Evolutionary conservation across 2,888 invertebrate species (phyloP).

Genomic region (Tetragnatha montana): DNA sequence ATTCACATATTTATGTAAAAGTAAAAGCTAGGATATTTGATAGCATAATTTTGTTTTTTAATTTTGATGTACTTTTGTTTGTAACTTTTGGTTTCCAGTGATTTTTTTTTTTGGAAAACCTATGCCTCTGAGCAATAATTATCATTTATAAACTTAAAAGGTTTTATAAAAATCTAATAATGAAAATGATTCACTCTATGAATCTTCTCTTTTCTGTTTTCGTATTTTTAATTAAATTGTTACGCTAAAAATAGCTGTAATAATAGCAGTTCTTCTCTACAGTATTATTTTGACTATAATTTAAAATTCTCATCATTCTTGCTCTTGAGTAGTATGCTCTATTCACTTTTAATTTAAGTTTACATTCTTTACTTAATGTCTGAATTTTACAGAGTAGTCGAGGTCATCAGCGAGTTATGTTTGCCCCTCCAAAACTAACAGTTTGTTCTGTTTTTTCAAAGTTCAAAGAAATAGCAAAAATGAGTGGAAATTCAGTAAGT

Average conservation of each 20-base stretch:
- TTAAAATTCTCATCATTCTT: no score
- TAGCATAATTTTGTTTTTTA: neutral
- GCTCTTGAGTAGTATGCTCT: no score
- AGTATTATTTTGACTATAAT: no score
- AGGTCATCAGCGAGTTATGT: constrained; percentile 89
- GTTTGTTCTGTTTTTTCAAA: constrained; percentile 86
- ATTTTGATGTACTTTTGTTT: neutral
- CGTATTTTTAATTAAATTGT: constrained; percentile 19
- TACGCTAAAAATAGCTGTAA: no score
- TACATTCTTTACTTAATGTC: neutral
- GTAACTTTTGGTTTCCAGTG: neutral
- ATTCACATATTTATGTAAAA: no score
- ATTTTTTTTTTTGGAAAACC: neutral
- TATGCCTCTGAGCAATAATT: no score
- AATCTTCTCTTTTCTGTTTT: neutral
- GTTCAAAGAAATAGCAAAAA: constrained; percentile 89
- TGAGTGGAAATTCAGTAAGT: constrained; percentile 86
- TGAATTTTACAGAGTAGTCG: constrained; percentile 74
- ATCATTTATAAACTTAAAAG: no score
- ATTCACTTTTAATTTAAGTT: no score
- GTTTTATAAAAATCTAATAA: neutral
- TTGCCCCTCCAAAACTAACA: constrained; percentile 86
- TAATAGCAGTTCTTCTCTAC: no score
- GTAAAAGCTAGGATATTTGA: neutral
- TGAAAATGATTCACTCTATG: no score